Evolutionary conservation across 2,113 vertebrate species (phyloP), one percentile per base, ranked within the genome.

Genomic region (Microcebus ravelobensis): DNA sequence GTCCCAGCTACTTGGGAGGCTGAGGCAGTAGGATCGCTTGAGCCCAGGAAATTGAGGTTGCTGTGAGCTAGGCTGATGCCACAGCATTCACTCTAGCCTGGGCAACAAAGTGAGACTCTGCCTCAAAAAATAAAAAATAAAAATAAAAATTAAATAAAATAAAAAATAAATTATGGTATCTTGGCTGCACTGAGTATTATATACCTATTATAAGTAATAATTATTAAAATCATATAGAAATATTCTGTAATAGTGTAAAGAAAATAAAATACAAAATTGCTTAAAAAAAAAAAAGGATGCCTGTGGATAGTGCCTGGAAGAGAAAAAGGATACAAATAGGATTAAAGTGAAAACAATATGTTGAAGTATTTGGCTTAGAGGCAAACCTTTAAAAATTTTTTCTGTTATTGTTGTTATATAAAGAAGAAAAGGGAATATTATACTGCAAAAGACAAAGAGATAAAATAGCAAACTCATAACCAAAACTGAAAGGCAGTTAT

Each of bases 311-410:
- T 36, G 23, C 21, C 29, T 70, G 27, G 6, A 73, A 83, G 39
- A 87, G 14, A 90, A 85, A 94, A 27, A 25, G 23, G 13, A 71
- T 90, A 92, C 74, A 90, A 89, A 94, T 34, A 25, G 23, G 13
- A 71, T 90, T 90, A 92, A 84, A 39, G 31, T 59, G 21, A 92
- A 94, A 84, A 90, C 61, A 91, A 74, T 71, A 25, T 65, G 5
- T 85, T 88, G 14, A 91, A 94, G 31, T 57, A 82, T 45, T 36
- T 96, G 61, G 48, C 31, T 90, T 83, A 90, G 36, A 95, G 39
- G 36, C 20, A 95, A 95, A 79, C 45, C 52, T 87, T 95, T 12
- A n/a, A 76, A 96, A 84, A 4, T 31, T 29, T 20, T 39, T 85
- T 50, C 23, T 57, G 36, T 65, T 79, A 42, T 36, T 80, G 11